These are phyloP conservation scores for Plectropomus leopardus DNA, from an alignment of 2,113 vertebrate species.

Conservation along the genomic window DNA sequence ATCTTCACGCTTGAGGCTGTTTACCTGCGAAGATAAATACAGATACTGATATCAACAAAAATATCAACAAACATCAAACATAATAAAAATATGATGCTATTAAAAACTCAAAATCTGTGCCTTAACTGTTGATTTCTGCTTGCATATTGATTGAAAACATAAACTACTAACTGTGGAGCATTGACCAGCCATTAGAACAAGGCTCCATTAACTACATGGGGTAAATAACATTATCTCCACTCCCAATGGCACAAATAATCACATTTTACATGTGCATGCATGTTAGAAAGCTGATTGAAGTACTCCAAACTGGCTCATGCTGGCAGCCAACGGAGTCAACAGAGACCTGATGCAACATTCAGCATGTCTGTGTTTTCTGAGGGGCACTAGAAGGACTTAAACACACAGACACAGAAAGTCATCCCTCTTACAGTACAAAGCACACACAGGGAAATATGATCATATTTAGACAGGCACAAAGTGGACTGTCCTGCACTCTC, in stretches of 20 bases:
- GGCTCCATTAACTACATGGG: constrained; percentile 1
- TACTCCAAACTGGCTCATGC: constrained; percentile 29
- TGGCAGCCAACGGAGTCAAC: constrained; percentile 44
- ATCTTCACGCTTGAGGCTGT: constrained; percentile 65
- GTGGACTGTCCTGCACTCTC: constrained; percentile 14
- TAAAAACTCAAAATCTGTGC: neutral
- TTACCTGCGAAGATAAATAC: constrained; percentile 38
- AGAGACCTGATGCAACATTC: constrained; percentile 47
- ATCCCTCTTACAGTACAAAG: constrained; percentile 7
- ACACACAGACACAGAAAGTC: constrained; percentile 2
- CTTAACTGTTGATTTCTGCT: neutral
- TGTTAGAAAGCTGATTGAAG: constrained; percentile 9
- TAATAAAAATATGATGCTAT: neutral
- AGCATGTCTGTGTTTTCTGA: constrained; percentile 33
- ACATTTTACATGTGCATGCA: constrained; percentile 35
- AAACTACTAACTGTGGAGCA: neutral
- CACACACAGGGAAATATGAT: constrained; percentile 38
- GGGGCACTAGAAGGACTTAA: constrained; percentile 34
- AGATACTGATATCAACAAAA: constrained; percentile 8
- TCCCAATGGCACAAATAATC: constrained; percentile 47
- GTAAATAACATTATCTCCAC: constrained; percentile 51
- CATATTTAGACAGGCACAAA: constrained; percentile 21
- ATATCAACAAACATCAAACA: neutral
- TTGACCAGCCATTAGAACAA: neutral
- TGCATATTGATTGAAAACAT: neutral